These are phyloP conservation scores for Morinoia aosen DNA, from an alignment of 2,888 invertebrate species.

Conservation along the genomic window DNA sequence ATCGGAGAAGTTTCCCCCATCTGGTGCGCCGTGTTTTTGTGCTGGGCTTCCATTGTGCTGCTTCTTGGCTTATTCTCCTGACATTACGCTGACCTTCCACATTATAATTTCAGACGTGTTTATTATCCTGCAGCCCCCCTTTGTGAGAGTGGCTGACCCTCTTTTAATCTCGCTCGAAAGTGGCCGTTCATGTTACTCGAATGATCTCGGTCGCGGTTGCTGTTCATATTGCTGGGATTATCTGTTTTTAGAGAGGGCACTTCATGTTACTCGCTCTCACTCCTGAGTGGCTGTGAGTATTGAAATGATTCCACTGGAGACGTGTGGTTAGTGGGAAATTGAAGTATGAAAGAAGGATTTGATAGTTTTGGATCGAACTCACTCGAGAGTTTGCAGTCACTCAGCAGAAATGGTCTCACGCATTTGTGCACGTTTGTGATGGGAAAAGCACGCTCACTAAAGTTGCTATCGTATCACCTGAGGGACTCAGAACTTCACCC, in stretches of 20 bases:
- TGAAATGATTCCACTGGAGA: neutral
- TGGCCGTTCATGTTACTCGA: conserved; percentile 3
- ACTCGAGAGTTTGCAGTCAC: neutral
- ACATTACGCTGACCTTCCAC: conserved; percentile 2
- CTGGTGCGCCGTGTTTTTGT: neutral
- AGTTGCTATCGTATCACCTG: neutral
- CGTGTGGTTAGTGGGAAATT: neutral
- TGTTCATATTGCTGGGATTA: neutral
- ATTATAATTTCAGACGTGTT: conserved; percentile 10
- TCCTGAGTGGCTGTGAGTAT: neutral
- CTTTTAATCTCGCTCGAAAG: neutral
- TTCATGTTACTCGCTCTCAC: neutral
- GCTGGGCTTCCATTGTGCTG: neutral
- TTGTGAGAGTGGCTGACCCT: neutral
- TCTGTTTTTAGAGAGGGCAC: neutral
- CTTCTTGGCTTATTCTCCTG: conserved; percentile 17
- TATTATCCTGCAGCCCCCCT: neutral
- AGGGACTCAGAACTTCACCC: neutral
- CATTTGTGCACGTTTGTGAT: neutral
- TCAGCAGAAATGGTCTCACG: neutral
- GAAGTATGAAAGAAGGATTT: neutral
- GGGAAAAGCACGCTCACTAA: neutral
- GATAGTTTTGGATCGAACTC: neutral
- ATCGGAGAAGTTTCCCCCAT: neutral
- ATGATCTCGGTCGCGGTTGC: neutral